A percentile compares a stretch with the other conserved stretches of the same genome.
These are phyloP conservation scores for Thecocarcelia acutangulata DNA, from an alignment of 2,888 invertebrate genomes.

Conservation along the genomic window DNA sequence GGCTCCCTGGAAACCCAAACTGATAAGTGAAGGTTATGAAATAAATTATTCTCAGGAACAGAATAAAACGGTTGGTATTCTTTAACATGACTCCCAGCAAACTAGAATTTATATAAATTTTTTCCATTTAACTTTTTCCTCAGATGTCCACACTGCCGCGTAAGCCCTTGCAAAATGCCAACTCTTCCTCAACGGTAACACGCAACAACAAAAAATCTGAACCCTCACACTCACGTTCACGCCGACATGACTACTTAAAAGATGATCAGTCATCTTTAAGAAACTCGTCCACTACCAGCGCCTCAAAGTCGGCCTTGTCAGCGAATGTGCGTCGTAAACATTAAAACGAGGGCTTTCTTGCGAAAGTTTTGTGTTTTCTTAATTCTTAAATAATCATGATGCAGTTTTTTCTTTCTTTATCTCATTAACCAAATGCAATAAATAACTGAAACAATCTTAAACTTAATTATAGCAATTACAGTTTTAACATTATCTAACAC, in stretches of 20 bases:
- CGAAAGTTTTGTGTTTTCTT: slow-evolving; percentile 2
- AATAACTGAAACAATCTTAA: slow-evolving; percentile 25
- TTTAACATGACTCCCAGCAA: too few species aligned
- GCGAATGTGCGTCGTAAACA: slow-evolving; percentile 75
- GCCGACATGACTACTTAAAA: slow-evolving; percentile 74
- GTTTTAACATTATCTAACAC: slow-evolving; percentile 54
- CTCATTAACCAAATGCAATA: slow-evolving; percentile 67
- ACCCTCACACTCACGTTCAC: slow-evolving; percentile 71
- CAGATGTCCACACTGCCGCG: slow-evolving; percentile 79
- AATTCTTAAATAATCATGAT: slow-evolving; percentile 22
- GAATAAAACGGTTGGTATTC: slow-evolving; percentile 76
- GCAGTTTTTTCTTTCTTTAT: slow-evolving; percentile 24
- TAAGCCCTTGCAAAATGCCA: slow-evolving; percentile 76
- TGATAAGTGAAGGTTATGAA: slow-evolving; percentile 88
- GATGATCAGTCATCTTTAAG: slow-evolving; percentile 78
- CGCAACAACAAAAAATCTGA: slow-evolving; percentile 76
- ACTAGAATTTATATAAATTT: too few species aligned
- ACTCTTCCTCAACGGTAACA: slow-evolving; percentile 76
- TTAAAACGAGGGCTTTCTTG: slow-evolving; percentile 23
- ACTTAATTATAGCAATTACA: slow-evolving; percentile 26
- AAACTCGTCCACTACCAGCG: slow-evolving; percentile 75
- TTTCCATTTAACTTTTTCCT: not conserved
- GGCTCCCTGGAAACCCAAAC: slow-evolving; percentile 91
- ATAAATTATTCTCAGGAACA: slow-evolving; percentile 88
- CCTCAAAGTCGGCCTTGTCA: slow-evolving; percentile 78